Evolutionary conservation across 2,888 invertebrate species (phyloP).

Genomic region (Cheilosia vulpina): DNA sequence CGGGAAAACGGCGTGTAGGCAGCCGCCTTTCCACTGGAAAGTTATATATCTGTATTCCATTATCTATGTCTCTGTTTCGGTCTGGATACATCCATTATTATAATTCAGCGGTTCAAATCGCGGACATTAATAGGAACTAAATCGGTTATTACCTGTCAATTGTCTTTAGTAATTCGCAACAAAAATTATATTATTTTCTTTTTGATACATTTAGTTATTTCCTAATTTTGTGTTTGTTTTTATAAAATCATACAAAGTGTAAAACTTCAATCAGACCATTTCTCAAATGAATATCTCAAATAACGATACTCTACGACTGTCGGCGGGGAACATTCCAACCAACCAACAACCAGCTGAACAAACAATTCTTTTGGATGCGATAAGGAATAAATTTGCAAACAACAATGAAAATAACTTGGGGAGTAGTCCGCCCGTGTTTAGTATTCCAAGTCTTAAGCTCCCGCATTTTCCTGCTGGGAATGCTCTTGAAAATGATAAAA

Average conservation of each 20-base stretch:
- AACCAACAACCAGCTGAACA: constrained; percentile 48
- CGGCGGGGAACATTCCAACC: constrained; percentile 26
- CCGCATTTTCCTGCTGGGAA: constrained; percentile 10
- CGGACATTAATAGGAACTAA: constrained; percentile 31
- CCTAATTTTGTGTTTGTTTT: constrained; percentile 33
- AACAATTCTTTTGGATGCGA: constrained; percentile 76
- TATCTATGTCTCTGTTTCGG: too few species aligned
- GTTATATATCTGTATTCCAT: too few species aligned
- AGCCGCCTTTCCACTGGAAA: too few species aligned
- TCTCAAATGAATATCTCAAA: constrained; percentile 54
- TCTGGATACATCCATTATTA: constrained; percentile 2
- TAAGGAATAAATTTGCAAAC: constrained; percentile 76
- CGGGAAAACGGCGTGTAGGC: too few species aligned
- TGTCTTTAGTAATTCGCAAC: constrained; percentile 1
- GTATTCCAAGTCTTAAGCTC: constrained; percentile 74
- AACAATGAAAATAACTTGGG: constrained; percentile 58
- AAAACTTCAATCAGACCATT: background rate
- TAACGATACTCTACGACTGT: background rate
- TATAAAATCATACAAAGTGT: constrained; percentile 13
- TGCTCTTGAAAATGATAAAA: constrained; percentile 1
- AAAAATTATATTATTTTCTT: constrained; percentile 39
- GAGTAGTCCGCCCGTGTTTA: constrained; percentile 76
- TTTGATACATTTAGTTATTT: constrained; percentile 58
- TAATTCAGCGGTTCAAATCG: background rate
- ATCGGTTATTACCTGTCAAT: background rate